Conservation (phyloP, 2,113 vertebrate species). For the Spea multiplicata region DNA sequence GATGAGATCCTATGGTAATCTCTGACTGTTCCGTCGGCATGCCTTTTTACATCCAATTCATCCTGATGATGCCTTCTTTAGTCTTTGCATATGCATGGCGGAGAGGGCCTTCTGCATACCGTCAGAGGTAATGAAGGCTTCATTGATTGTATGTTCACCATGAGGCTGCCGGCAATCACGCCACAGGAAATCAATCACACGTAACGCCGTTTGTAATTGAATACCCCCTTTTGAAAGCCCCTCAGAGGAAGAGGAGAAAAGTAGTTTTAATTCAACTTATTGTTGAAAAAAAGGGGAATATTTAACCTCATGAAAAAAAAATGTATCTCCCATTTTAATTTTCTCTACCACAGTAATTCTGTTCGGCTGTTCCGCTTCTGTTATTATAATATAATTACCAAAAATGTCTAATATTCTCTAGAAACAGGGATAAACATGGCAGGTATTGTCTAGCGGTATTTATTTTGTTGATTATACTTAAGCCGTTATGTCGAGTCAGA, state of each 20-base stretch:
- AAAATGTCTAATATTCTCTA: too few species aligned
- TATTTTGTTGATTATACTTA: too few species aligned
- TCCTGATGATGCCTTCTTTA: not conserved
- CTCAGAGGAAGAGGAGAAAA: constrained; percentile 4
- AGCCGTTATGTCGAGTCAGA: too few species aligned
- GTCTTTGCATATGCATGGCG: not conserved
- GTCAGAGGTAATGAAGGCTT: constrained; percentile 37
- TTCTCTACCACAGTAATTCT: too few species aligned
- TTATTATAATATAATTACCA: too few species aligned
- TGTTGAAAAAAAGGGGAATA: not conserved
- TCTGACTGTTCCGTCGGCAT: not conserved
- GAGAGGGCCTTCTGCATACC: constrained; percentile 15
- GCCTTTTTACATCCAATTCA: constrained; percentile 19
- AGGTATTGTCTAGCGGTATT: too few species aligned
- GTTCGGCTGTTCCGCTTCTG: too few species aligned
- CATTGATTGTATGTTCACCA: constrained; percentile 40
- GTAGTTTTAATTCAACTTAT: not conserved
- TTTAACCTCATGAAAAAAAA: not conserved
- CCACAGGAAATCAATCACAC: constrained; percentile 36
- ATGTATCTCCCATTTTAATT: too few species aligned
- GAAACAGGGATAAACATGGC: too few species aligned
- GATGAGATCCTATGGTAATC: constrained; percentile 19
- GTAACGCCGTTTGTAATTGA: constrained; percentile 36
- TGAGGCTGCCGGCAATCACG: constrained; percentile 20
- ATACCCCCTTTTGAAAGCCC: constrained; percentile 29